Percentiles rank a stretch among this genome's conserved stretches.
Conservation (phyloP, 2,888 invertebrate genomes). For the Mylabris sibirica region DNA sequence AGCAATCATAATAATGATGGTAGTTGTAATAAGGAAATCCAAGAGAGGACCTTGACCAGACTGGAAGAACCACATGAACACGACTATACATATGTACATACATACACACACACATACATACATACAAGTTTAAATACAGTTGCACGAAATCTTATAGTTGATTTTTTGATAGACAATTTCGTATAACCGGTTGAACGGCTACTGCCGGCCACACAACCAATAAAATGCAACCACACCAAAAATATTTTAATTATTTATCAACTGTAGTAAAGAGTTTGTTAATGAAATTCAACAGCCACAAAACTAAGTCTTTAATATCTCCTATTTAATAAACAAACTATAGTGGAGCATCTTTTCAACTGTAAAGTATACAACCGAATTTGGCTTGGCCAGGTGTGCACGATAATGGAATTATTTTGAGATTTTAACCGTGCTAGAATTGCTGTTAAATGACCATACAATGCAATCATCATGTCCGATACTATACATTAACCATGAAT, state of each 20-base stretch:
- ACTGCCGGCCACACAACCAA: slow-evolving; percentile 32
- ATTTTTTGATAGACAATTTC: slow-evolving; percentile 12
- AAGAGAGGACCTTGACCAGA: slow-evolving; percentile 10
- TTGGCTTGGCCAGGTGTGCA: too few species aligned
- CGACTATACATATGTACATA: too few species aligned
- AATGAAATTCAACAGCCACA: slow-evolving; percentile 10
- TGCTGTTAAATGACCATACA: neutral
- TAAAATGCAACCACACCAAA: neutral
- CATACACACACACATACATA: too few species aligned
- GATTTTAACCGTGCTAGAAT: neutral
- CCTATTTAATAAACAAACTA: too few species aligned
- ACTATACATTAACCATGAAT: neutral
- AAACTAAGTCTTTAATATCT: neutral
- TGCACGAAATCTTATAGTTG: neutral
- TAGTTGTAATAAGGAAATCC: neutral
- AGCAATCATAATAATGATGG: too few species aligned
- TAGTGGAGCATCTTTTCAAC: too few species aligned
- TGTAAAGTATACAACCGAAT: neutral
- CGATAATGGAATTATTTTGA: too few species aligned
- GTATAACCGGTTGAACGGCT: slow-evolving; percentile 45
- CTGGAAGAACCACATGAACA: neutral
- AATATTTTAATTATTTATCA: slow-evolving; percentile 19
- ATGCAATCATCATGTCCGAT: neutral
- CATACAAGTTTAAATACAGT: too few species aligned
- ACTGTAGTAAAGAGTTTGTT: slow-evolving; percentile 25